Percentiles rank a stretch among this genome's conserved stretches.
phyloP scores from a whole-genome alignment of 1,140 invertebrate genomes.

The Drosophila pectinifera region DNA sequence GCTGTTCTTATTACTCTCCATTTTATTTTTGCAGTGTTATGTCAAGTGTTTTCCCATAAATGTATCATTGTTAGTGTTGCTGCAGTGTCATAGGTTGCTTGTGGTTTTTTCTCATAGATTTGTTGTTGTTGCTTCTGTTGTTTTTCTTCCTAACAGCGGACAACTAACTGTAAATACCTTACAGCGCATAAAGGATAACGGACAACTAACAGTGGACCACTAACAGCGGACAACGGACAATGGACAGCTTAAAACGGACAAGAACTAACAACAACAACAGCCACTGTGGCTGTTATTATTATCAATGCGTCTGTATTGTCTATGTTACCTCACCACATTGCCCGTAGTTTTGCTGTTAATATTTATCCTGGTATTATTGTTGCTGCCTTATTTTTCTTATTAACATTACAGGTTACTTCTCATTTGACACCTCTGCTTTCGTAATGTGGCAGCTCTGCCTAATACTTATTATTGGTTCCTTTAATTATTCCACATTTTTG shows the following conservation, averaged over 20 bases:
- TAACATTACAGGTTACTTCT: too few relatives aligned
- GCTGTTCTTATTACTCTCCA: not conserved
- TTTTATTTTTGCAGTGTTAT: constrained; percentile 5
- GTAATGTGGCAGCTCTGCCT: too few relatives aligned
- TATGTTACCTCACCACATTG: too few relatives aligned
- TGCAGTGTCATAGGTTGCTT: not conserved
- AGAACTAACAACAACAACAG: not conserved
- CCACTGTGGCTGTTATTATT: not conserved
- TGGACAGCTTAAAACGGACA: not conserved
- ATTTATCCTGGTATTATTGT: too few relatives aligned
- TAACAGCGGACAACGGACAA: not conserved
- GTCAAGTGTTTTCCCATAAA: constrained; percentile 15
- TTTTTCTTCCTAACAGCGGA: not conserved
- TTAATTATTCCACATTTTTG: too few relatives aligned
- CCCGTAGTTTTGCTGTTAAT: too few relatives aligned
- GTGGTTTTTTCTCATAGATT: not conserved
- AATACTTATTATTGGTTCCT: too few relatives aligned
- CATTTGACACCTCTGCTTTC: too few relatives aligned
- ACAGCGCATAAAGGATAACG: too few relatives aligned
- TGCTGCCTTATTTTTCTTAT: too few relatives aligned
- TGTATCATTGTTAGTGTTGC: not conserved
- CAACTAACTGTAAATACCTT: too few relatives aligned
- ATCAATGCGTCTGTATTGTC: not conserved
- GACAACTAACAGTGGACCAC: not conserved
- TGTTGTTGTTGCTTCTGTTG: not conserved